Base-by-base conservation (phyloP, 2,888 invertebrate species). In the Oegoconia quadripuncta region DNA sequence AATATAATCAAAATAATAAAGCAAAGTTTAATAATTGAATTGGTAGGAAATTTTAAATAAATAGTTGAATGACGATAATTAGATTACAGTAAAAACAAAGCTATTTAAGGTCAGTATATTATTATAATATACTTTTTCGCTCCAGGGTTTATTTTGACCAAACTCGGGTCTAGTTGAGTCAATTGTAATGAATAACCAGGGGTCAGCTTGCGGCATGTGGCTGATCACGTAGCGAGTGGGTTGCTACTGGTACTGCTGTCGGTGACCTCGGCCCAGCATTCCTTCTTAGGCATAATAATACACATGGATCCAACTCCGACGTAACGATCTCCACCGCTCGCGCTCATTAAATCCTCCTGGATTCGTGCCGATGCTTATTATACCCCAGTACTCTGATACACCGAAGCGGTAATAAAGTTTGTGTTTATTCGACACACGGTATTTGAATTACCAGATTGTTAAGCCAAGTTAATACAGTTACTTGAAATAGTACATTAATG, bases 221-320 rank as follows among this genome's bases (percentile, higher is more conserved):
- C 52, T 46, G 50, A 55, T 59, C 55, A 54, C 50, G 53, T 53
- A 56, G 45, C 45, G 65, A 13, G 33, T 16, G 5, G 13, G 58
- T 64, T 50, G 74, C 80, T 78, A 77, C 78, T 69, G 72, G 61
- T 64, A 61, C 65, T 69, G 68, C 74, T 72, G 67, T 70, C 63
- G 65, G 64, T 77, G 80, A 82, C 82, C 83, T 67, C 68, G 59
- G 68, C 69, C 71, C 68, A 72, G 58, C 81, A 82, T 83, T 83
- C 86, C 86, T 79, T 82, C 79, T 82, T 76, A 62, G 79, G 79
- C 75, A 67, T 84, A 84, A 84, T 84, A 84, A 83, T 81, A 84
- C 82, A 79, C 76, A 76, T 76, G 73, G 74, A 72, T 63, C 58
- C 61, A 58, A 54, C 8, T 39, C 39, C 25, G 38, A n/a, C 75